Base-by-base conservation (phyloP, 1,140 invertebrate species). In the Pygmarrhopalites habei region DNA sequence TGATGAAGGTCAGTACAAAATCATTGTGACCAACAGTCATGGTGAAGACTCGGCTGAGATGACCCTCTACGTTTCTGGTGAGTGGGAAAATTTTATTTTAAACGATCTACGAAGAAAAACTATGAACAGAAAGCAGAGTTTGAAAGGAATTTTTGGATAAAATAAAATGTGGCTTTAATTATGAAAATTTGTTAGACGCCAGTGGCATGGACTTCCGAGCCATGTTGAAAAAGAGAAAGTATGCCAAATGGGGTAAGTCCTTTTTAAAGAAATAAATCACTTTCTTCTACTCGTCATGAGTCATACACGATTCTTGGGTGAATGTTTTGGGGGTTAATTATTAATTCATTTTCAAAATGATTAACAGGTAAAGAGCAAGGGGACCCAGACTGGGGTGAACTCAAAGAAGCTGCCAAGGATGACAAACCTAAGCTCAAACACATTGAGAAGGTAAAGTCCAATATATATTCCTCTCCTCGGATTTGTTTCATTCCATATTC, bases 181-280 rank as follows among this genome's bases (percentile, higher is more conserved):
- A 35, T 35, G 32, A 39, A 55, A 23, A 51, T 19, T 61, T 62
- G 41, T 35, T 69, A 92, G 90, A 93, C 83, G 85, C 93, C 64
- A 91, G 89, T 78, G 92, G 91, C 72, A 92, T 98, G 88, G 96
- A 99, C 79, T 99, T 98, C 86, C 86, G 96, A 79, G 85, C 93
- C 64, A 90, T 97, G 86, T 81, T 99, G 63, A 97, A 97, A 77
- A 95, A 95, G 78, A 87, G 92, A 74, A 95, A 95, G 78, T 93
- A 94, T 73, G 88, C 89, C 72, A 93, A 95, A 82, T 95, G 92
- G 89, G 88, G 81, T 59, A n/a, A n/a, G n/a, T n/a, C n/a, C n/a
- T n/a, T n/a, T n/a, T n/a, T n/a, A n/a, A n/a, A n/a, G n/a, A n/a
- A n/a, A n/a, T n/a, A n/a, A n/a, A n/a, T n/a, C n/a, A n/a, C n/a